Conservation (phyloP, 2,113 vertebrate genomes). For the Psephotus haematonotus region DNA sequence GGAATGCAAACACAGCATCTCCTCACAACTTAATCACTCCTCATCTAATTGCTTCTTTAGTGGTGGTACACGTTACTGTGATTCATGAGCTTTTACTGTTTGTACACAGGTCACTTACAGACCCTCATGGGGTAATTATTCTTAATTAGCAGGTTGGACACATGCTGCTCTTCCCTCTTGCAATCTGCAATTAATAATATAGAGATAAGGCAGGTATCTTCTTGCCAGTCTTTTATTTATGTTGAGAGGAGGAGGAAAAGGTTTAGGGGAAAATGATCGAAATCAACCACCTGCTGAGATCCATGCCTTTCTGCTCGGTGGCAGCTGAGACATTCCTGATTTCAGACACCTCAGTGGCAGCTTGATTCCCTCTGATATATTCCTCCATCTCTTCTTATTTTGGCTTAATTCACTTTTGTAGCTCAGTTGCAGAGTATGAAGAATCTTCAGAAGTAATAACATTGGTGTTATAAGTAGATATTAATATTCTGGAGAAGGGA, state of each 20-base stretch:
- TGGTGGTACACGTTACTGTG: not conserved
- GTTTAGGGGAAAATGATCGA: not conserved
- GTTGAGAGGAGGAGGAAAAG: not conserved
- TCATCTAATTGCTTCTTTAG: not conserved
- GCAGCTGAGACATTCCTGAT: not conserved
- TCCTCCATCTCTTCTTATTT: not conserved
- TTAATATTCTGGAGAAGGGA: not conserved
- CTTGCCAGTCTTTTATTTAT: not conserved
- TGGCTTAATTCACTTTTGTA: not conserved
- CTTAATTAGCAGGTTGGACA: conserved; percentile 39
- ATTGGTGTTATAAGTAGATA: not conserved
- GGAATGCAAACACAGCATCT: not conserved
- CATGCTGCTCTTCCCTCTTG: conserved; percentile 7
- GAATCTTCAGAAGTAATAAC: not conserved
- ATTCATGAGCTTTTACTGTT: not conserved
- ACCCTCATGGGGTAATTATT: conserved; percentile 47
- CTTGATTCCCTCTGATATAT: not conserved
- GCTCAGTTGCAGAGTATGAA: not conserved
- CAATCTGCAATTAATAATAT: conserved; percentile 1
- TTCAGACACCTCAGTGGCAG: not conserved
- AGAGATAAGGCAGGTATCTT: not conserved
- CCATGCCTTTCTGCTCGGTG: fast-evolving
- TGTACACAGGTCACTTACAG: conserved; percentile 3
- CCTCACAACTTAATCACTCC: not conserved
- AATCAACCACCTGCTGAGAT: conserved; percentile 36